Base-by-base conservation (phyloP, 1,140 invertebrate species). In the Leguminivora glycinivorella region DNA sequence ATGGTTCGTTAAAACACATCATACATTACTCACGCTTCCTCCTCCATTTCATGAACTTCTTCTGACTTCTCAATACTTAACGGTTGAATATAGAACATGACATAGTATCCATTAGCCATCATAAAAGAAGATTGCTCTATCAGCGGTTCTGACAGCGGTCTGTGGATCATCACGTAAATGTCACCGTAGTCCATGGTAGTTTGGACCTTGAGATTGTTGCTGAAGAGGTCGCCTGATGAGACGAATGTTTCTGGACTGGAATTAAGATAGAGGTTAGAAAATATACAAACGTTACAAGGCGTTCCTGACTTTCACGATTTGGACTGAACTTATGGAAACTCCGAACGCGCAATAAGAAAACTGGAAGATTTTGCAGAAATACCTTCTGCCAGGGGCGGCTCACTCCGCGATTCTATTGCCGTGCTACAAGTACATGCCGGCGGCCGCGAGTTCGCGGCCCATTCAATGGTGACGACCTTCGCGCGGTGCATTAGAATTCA, bases 21-120 rank as follows among this genome's bases (percentile, higher is more conserved):
- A 58, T 5, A 26, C 10, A 58, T 0, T 0, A 63, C 58, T 63
- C 26, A 63, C 58, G 25, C 1, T 29, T 63, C 26, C 26, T 63
- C 58, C 26, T 63, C 58, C n/a, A 63, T 29, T 31, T 63, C 26
- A 63, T 63, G 58, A 26, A 63, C 58, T 63, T 63, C 58, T 29
- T 63, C 58, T 3, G 58, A 63, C 17, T 63, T 63, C n/a, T 29
- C 25, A n/a, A 63, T 14, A n/a, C 26, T 26, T n/a, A 31, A 14
- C 26, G 58, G 58, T 31, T 63, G 14, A 17, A 63, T 63, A 29
- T 63, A 63, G 17, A 63, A 63, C 26, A 63, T 63, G 14, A 63
- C 14, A 19, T 29, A 29, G n/a, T 63, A 63, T 29, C 29, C 58
- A 34, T 63, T 63, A 6, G 12, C 17, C 58, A 63, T 63, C 17